Evolutionary conservation across 2,888 invertebrate genomes (phyloP).

Genomic region (Lasioglossum pauxillum): DNA sequence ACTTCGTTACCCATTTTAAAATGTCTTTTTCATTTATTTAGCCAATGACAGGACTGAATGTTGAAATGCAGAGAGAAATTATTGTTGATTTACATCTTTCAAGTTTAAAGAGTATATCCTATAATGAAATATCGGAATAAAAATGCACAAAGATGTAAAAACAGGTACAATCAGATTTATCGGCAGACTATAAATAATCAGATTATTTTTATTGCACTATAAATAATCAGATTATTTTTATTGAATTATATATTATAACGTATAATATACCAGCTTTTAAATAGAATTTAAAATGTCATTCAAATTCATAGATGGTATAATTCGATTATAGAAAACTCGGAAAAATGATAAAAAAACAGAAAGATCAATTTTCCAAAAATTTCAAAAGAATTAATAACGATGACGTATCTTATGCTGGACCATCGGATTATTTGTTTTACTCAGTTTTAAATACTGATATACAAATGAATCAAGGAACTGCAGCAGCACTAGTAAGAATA

Average conservation of each 20-base stretch:
- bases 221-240: constrained; percentile 4
- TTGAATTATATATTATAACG: not conserved
- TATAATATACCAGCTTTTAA: not conserved
- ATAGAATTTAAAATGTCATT: not conserved
- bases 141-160: constrained; percentile 10
- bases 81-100: not conserved
- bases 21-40: not conserved
- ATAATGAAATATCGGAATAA: constrained; percentile 38
- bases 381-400: not conserved
- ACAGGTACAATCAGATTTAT: not conserved
- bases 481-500: constrained; percentile 62
- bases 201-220: not conserved
- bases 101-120: not conserved
- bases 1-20: not conserved
- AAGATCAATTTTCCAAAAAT: not conserved
- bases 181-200: not conserved
- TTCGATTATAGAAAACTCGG: not conserved
- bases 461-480: constrained; percentile 65
- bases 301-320: not conserved
- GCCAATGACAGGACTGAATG: not conserved
- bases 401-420: not conserved
- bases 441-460: constrained; percentile 73
- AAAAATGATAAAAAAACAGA: constrained; percentile 13
- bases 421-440: constrained; percentile 70
- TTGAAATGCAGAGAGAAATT: constrained; percentile 4